Conservation (phyloP, 2,888 invertebrate species). For the Stegophylla sp. region DNA sequence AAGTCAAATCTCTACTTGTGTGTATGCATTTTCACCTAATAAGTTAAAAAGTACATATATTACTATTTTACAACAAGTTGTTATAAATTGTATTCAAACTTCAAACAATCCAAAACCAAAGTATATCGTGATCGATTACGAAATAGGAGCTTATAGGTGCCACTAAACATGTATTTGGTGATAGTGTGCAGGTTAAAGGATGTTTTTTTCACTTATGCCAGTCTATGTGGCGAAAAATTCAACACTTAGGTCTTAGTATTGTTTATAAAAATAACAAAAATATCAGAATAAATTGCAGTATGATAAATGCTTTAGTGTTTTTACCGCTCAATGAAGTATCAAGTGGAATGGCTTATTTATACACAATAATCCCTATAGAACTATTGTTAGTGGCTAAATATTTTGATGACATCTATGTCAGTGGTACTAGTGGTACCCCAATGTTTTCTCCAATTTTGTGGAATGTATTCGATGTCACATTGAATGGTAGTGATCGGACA, state of each 20-base stretch:
- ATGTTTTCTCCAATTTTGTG: neutral
- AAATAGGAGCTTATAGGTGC: neutral
- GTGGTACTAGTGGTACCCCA: neutral
- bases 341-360: slow-evolving; percentile 5
- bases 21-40: neutral
- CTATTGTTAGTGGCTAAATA: neutral
- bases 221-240: neutral
- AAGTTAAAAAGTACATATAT: neutral
- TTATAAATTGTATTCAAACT: neutral
- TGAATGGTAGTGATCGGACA: neutral
- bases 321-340: neutral
- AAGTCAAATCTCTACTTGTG: neutral
- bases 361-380: neutral
- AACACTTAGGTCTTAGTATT: neutral
- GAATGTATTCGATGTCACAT: slow-evolving; percentile 1
- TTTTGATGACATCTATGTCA: too few relatives aligned
- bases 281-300: neutral
- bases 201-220: neutral
- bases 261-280: slow-evolving; percentile 16
- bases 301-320: too few relatives aligned
- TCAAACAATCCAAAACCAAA: too few relatives aligned
- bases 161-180: slow-evolving; percentile 2
- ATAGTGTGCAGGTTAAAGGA: slow-evolving; percentile 6
- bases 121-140: neutral
- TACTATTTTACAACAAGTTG: neutral